Evolutionary conservation across 2,113 vertebrate genomes (phyloP), one percentile per base, ranked within the genome.

Genomic region (Brachirus orientalis): DNA sequence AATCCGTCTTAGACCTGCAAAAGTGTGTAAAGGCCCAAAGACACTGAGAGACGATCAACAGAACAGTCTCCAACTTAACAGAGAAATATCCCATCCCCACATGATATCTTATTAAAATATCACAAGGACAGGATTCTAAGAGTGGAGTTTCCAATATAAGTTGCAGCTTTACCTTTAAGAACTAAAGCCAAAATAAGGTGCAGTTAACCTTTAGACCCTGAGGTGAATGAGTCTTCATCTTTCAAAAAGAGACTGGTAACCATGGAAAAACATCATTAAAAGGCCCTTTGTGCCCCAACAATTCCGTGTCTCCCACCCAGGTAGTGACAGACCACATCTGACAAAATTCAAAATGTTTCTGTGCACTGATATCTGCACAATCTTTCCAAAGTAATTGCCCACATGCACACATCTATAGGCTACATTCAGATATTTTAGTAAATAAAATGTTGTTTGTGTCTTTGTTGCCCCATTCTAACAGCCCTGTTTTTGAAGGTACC

Each of bases 241-340:
- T 85, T 83, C 13, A 72, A 35, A 59, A 11, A 17, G 18, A 54
- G 36, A 10, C 59, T 14, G 71, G 85, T 77, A 66, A 79, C 83
- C 72, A 89, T 84, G 77, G 77, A 73, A 72, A 85, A 47, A 82
- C 70, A 82, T 83, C 47, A 82, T 82, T 83, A 79, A 85, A 84
- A 63, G 65, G 45, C 4, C 66, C 63, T 60, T 76, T 84, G 70
- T 84, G 74, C 28, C 46, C 52, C 41, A 56, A 84, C 52, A 79
- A 76, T 64, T 52, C 74, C 67, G 56, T 62, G 46, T 33, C 46
- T 37, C 45, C 61, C 61, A 58, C 11, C 62, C 33, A 46, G 65
- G 14, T 13, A 52, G 67, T 69, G 51, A 75, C 54, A 75, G 19
- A 51, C 77, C 63, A 59, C 67, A 71, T 75, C 71, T 63, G 56